These are phyloP conservation scores for Megalurothrips usitatus DNA, from an alignment of 2,888 invertebrate species.

Conservation along the genomic window DNA sequence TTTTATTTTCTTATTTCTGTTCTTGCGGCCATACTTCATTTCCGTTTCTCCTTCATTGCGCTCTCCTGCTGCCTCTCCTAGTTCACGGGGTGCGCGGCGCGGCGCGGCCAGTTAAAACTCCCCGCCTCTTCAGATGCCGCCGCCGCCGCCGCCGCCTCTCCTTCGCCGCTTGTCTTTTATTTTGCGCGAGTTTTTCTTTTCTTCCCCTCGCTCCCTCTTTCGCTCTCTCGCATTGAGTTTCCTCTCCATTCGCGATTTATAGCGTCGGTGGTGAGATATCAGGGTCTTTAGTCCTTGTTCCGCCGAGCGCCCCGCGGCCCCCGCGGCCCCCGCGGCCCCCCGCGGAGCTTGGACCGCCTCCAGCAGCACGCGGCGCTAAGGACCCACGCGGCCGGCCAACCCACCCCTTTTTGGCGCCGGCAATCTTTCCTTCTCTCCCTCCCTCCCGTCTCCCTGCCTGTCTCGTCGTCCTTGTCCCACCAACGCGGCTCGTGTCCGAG, in stretches of 20 bases:
- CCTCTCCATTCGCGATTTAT: slow-evolving; percentile 14
- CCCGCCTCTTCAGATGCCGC: too few relatives aligned
- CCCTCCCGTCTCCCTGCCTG: too few relatives aligned
- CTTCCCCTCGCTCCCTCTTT: too few relatives aligned
- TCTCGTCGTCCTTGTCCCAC: background rate
- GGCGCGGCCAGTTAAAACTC: too few relatives aligned
- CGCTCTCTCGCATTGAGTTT: background rate
- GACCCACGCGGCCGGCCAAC: background rate
- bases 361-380: background rate
- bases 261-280: background rate
- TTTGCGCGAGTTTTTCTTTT: too few relatives aligned
- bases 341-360: background rate
- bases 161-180: too few relatives aligned
- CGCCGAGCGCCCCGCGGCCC: background rate
- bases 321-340: too few relatives aligned
- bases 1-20: too few relatives aligned
- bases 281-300: slow-evolving; percentile 16
- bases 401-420: background rate
- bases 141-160: too few relatives aligned
- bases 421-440: background rate
- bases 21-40: too few relatives aligned
- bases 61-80: background rate
- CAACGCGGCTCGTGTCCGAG: background rate
- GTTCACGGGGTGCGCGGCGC: too few relatives aligned
- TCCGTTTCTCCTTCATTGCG: background rate